Base-by-base conservation (phyloP, 2,113 vertebrate species). In the Neoarius graeffei region DNA sequence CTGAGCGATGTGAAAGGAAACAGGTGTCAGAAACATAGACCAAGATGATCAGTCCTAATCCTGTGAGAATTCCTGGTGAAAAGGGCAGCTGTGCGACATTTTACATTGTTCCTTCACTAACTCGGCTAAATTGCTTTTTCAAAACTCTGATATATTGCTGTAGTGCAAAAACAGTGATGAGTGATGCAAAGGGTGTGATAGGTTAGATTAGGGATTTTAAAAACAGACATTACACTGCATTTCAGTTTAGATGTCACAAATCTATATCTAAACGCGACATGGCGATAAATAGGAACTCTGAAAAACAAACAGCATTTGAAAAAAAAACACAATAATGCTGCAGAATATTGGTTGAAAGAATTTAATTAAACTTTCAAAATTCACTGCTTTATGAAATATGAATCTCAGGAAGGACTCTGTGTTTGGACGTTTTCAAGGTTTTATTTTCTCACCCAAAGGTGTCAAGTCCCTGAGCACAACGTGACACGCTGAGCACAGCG, bases 71-170 rank as follows among this genome's bases (percentile, higher is more conserved):
- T 27, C 1, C 19, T 19, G 17, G 48, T 60, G 66, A 81, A 90
- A 90, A 86, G 84, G 85, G 64, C 89, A 86, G 73, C 19, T 11
- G 5, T 35, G 42, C 80, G 89, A 86, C 87, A 90, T 90, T 84
- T 90, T 50, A 83, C 48, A 48, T 69, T 11, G 69, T 80, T 50
- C 23, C 81, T 42, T 19, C 42, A 59, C 35, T 80, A 48, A 84
- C 30, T 57, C 19, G 30, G 20, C 19, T 54, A 71, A 76, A 83
- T 86, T 56, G 27, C 81, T 88, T 54, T 77, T 88, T 48, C 23
- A 25, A 17, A 54, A 87, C 30, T 56, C 56, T 54, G 80, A 82
- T 76, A 20, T 83, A 57, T 89, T 76, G 30, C 79, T 35, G 1
- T 54, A 11, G 23, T 48, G 19, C 4, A 54, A 15, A 13, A 7